Conservation (phyloP, 2,888 invertebrate species). For the Drosophila incognita region DNA sequence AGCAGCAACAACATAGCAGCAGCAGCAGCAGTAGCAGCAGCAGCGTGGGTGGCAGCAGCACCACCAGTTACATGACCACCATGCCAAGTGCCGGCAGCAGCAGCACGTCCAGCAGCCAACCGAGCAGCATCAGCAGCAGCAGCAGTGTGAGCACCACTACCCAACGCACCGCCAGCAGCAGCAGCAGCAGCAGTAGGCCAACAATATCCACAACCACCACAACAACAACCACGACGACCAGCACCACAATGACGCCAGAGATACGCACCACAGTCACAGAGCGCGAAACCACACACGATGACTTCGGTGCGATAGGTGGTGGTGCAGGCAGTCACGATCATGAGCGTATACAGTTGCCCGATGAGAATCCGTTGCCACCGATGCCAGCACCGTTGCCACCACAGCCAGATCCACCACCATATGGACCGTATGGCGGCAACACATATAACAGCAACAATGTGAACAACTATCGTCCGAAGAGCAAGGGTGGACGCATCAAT, state of each 20-base stretch:
- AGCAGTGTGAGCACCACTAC: conserved; percentile 55
- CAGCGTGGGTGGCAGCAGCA: conserved; percentile 52
- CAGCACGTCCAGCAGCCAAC: conserved; percentile 52
- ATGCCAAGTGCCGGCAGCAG: conserved; percentile 56
- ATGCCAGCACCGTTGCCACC: conserved; percentile 79
- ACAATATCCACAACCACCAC: conserved; percentile 73
- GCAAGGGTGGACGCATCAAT: conserved; percentile 86
- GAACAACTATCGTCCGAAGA: conserved; percentile 83
- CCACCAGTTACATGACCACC: conserved; percentile 73
- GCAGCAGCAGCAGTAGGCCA: conserved; percentile 52
- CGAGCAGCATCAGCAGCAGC: conserved; percentile 53
- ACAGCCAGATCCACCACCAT: conserved; percentile 77
- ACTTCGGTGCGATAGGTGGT: conserved; percentile 56
- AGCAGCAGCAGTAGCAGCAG: conserved; percentile 60
- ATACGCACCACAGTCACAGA: conserved; percentile 82
- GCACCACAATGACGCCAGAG: conserved; percentile 74
- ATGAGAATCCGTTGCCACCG: conserved; percentile 72
- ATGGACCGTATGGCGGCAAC: conserved; percentile 74
- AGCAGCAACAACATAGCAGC: conserved; percentile 85
- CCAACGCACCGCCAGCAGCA: conserved; percentile 60
- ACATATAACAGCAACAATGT: conserved; percentile 80
- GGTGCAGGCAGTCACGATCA: conserved; percentile 56
- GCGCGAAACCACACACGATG: conserved; percentile 83
- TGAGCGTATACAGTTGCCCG: conserved; percentile 76
- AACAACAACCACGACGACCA: conserved; percentile 76